These are phyloP conservation scores for Taenioides sp. DNA, from an alignment of 2,797 vertebrate species.

Conservation along the genomic window DNA sequence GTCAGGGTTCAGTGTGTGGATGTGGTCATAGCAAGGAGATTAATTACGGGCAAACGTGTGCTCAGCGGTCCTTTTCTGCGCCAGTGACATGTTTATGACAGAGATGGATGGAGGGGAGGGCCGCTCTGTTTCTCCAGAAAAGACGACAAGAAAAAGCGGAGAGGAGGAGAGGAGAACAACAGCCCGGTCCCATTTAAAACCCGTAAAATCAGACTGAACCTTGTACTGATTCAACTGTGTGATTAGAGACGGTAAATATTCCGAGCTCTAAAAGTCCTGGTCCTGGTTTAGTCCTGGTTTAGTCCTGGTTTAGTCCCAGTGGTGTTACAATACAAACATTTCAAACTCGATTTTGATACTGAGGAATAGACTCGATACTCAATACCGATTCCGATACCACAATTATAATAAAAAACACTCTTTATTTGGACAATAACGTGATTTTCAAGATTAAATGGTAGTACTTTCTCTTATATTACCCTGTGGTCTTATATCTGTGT, in stretches of 20 bases:
- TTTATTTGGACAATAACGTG: too few relatives aligned
- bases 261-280: too few relatives aligned
- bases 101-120: slow-evolving; percentile 81
- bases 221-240: neutral
- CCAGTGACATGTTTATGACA: slow-evolving; percentile 78
- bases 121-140: slow-evolving; percentile 56
- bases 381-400: too few relatives aligned
- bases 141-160: slow-evolving; percentile 50
- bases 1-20: slow-evolving; percentile 73
- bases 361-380: too few relatives aligned
- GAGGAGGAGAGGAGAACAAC: slow-evolving; percentile 26
- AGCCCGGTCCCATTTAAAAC: slow-evolving; percentile 21
- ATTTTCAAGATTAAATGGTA: too few relatives aligned
- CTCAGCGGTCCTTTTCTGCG: slow-evolving; percentile 80
- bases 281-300: neutral
- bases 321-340: too few relatives aligned
- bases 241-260: neutral
- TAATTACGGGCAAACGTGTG: slow-evolving; percentile 82
- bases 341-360: too few relatives aligned
- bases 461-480: too few relatives aligned
- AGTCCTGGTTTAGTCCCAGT: neutral
- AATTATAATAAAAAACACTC: too few relatives aligned
- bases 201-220: slow-evolving; percentile 1
- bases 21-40: slow-evolving; percentile 80
- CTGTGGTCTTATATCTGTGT: too few relatives aligned